Conservation (phyloP, 2,797 vertebrate genomes). For the Sternarchorhynchus goeldii region DNA sequence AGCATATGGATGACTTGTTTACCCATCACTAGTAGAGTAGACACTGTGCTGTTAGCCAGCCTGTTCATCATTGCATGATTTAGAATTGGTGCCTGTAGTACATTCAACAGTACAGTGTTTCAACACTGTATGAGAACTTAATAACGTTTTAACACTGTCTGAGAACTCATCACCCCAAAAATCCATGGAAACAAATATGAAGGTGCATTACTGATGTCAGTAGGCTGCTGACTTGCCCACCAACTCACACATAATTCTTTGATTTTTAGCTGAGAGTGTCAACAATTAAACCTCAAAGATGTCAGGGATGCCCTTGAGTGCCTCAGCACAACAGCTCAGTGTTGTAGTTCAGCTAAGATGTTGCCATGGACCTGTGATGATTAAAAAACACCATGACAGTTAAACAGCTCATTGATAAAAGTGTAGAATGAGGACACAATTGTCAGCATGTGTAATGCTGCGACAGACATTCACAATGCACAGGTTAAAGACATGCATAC, state of each 20-base stretch:
- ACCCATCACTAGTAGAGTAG: conserved; percentile 1
- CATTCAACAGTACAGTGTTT: conserved; percentile 1
- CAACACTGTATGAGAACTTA: neutral
- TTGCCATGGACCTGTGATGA: neutral
- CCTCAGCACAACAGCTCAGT: neutral
- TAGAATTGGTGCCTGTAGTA: neutral
- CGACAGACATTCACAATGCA: too few species aligned
- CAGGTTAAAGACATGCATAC: too few species aligned
- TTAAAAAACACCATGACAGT: neutral
- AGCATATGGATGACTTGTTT: too few species aligned
- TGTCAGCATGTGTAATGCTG: neutral
- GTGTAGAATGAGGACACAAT: neutral
- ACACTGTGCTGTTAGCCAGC: neutral
- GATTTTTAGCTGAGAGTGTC: neutral
- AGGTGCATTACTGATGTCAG: neutral
- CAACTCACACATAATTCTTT: neutral
- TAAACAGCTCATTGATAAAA: neutral
- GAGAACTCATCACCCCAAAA: neutral
- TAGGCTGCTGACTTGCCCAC: neutral
- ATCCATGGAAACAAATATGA: neutral
- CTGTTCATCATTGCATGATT: conserved; percentile 2
- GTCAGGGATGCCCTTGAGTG: conserved; percentile 4
- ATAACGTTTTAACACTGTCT: neutral
- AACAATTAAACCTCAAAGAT: neutral
- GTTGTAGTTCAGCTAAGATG: neutral